Evolutionary conservation across 1,140 invertebrate genomes (phyloP), one percentile per base, ranked within the genome.

Genomic region (Antheraea mylitta): DNA sequence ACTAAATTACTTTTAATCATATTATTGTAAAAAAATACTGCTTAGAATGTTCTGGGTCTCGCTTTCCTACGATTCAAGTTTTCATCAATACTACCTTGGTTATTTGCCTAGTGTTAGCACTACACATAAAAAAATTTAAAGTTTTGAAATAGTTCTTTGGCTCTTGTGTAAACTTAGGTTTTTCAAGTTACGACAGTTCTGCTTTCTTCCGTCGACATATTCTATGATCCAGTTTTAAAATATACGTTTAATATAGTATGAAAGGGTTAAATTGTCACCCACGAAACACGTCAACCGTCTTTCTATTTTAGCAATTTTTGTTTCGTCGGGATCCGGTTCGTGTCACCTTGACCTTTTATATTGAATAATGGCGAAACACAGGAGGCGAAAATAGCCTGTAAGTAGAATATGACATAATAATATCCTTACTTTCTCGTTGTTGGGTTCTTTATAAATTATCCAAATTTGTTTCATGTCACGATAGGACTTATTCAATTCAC

Each of bases 131-230:
- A n/a, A n/a, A n/a, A n/a, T n/a, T n/a, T n/a, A n/a, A n/a, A n/a
- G n/a, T n/a, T n/a, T n/a, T n/a, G n/a, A n/a, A n/a, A n/a, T n/a
- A n/a, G n/a, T n/a, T n/a, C n/a, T n/a, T n/a, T n/a, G n/a, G n/a
- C n/a, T n/a, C n/a, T n/a, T n/a, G n/a, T n/a, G n/a, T n/a, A n/a
- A n/a, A n/a, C n/a, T n/a, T n/a, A n/a, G n/a, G n/a, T n/a, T n/a
- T n/a, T n/a, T n/a, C n/a, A n/a, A n/a, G n/a, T n/a, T n/a, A n/a
- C n/a, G n/a, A n/a, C n/a, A n/a, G 45, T 10, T 60, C 3, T 30
- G 58, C 11, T 60, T 8, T 60, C 58, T 60, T 6, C 3, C 69
- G 70, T 74, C 73, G 69, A 72, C 71, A 74, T 75, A 77, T 71
- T 71, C 59, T 63, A 63, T 62, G 58, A 60, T 64, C 64, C 67